Conservation (phyloP, 2,797 vertebrate species). For the Pangasius krempfi region DNA sequence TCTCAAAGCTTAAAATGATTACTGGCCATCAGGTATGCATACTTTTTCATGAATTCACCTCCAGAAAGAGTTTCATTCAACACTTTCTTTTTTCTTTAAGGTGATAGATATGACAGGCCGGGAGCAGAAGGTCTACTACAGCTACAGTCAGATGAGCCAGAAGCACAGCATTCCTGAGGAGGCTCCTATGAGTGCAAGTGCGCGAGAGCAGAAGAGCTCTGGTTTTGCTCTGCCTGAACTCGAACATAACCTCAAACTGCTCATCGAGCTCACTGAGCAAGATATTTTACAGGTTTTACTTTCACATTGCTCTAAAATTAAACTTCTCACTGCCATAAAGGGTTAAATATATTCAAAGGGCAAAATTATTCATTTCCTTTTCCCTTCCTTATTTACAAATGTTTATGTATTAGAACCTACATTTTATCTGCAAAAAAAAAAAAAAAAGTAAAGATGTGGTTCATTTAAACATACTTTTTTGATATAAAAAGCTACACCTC, state of each 20-base stretch:
- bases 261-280: conserved; percentile 96
- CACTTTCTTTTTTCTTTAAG: conserved; percentile 63
- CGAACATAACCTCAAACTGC: conserved; percentile 96
- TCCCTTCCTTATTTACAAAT: not conserved
- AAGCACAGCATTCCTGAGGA: conserved; percentile 94
- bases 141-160: conserved; percentile 97
- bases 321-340: not conserved
- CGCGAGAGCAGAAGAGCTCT: conserved; percentile 83
- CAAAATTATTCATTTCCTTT: too few species aligned
- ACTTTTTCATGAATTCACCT: not conserved
- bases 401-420: not conserved
- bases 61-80: not conserved
- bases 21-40: not conserved
- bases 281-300: conserved; percentile 90
- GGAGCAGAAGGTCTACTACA: conserved; percentile 96
- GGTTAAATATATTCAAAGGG: not conserved
- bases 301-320: not conserved
- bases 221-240: conserved; percentile 91
- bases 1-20: not conserved
- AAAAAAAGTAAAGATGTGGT: not conserved
- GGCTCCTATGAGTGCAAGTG: conserved; percentile 69
- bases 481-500: not conserved
- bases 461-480: not conserved
- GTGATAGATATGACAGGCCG: conserved; percentile 98
- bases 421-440: not conserved